Evolutionary conservation across 2,888 invertebrate genomes (phyloP).

Genomic region (Epinotia bilunana): DNA sequence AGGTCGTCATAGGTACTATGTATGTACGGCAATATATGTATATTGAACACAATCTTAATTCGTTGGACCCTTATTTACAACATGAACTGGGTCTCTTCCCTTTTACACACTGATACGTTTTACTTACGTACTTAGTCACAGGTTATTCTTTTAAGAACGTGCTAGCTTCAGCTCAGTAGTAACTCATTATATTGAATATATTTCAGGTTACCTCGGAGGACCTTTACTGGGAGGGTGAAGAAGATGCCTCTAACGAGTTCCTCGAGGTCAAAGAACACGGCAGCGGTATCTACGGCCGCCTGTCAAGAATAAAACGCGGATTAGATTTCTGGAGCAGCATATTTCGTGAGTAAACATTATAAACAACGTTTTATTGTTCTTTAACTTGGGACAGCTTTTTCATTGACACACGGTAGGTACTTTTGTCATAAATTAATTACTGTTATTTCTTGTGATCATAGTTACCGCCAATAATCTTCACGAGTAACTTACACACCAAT

Average conservation of each 20-base stretch:
- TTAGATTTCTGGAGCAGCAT: conserved; percentile 45
- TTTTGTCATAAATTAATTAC: too few species aligned
- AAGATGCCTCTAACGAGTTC: conserved; percentile 71
- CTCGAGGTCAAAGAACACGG: conserved; percentile 70
- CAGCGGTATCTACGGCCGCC: conserved; percentile 52
- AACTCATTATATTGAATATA: conserved; percentile 16
- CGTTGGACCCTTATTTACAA: not conserved
- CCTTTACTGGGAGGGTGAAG: conserved; percentile 75
- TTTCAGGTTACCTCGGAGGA: conserved; percentile 72
- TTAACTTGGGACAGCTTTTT: too few species aligned
- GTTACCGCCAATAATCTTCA: too few species aligned
- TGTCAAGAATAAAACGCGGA: conserved; percentile 60
- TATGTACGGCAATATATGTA: conserved; percentile 60
- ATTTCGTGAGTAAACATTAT: conserved; percentile 6
- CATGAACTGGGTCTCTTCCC: not conserved
- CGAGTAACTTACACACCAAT: too few species aligned
- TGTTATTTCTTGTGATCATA: too few species aligned
- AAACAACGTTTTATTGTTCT: too few species aligned
- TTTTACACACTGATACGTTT: not conserved
- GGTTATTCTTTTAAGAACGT: not conserved
- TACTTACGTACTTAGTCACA: not conserved
- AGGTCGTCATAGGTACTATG: conserved; percentile 28
- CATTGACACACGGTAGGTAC: too few species aligned
- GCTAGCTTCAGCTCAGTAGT: not conserved
- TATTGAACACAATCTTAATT: conserved; percentile 44